phyloP scores from a whole-genome alignment of 2,113 vertebrate genomes.

The Ctenomys sociabilis region DNA sequence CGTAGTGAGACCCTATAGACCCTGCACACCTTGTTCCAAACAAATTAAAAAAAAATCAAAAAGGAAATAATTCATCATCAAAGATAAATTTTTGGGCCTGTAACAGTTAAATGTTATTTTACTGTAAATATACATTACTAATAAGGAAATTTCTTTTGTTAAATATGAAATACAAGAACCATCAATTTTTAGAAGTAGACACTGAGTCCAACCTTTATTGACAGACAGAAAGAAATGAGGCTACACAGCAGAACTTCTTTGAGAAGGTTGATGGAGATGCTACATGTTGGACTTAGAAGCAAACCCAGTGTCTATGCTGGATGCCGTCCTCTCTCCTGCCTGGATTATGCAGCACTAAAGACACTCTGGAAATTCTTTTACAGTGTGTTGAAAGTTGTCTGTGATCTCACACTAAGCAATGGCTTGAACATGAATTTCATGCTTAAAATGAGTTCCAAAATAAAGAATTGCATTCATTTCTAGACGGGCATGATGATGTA shows the following conservation, averaged over 20 bases:
- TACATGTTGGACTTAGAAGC: background rate
- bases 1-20: too few relatives aligned
- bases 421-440: background rate
- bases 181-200: background rate
- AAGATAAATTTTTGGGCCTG: constrained; percentile 5
- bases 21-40: too few relatives aligned
- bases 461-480: background rate
- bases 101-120: background rate
- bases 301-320: background rate
- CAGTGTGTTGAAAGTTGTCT: background rate
- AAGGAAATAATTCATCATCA: background rate
- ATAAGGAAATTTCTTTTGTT: background rate
- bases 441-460: background rate
- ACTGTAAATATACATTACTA: background rate
- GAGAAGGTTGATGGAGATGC: background rate
- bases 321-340: background rate
- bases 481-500: background rate
- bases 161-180: background rate
- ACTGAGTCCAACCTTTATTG: background rate
- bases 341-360: background rate
- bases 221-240: background rate
- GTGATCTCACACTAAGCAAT: background rate
- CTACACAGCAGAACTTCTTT: background rate
- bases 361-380: background rate
- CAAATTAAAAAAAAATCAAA: too few relatives aligned